Evolutionary conservation across 2,113 vertebrate genomes (phyloP).

Genomic region (Galemys pyrenaicus): DNA sequence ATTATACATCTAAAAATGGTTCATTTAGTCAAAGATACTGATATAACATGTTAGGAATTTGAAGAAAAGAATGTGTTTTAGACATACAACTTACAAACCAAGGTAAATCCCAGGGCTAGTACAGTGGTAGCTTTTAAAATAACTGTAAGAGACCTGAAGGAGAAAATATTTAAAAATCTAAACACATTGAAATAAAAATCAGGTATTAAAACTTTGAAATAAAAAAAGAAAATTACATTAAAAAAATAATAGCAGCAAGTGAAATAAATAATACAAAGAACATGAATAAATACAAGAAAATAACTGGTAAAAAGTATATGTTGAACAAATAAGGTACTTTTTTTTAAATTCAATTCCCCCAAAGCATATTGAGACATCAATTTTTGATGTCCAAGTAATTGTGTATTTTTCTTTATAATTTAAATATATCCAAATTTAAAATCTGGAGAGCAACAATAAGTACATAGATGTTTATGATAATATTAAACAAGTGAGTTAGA

Average conservation of each 20-base stretch:
- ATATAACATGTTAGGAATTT: conserved; percentile 4
- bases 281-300: too few relatives aligned
- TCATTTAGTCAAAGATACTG: neutral
- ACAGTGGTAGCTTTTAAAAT: neutral
- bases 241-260: neutral
- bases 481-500: too few relatives aligned
- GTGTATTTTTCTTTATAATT: neutral
- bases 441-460: neutral
- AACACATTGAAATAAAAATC: neutral
- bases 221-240: neutral
- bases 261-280: neutral
- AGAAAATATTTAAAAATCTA: neutral
- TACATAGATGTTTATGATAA: too few relatives aligned
- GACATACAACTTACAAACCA: neutral
- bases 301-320: neutral
- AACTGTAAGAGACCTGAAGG: neutral
- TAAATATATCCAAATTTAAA: conserved; percentile 30
- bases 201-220: neutral
- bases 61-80: neutral
- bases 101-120: neutral
- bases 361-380: neutral
- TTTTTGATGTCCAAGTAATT: neutral
- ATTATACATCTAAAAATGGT: neutral
- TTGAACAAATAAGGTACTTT: neutral
- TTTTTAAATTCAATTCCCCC: neutral